Evolutionary conservation across 2,113 vertebrate genomes (phyloP).

Genomic region (Anhinga anhinga): DNA sequence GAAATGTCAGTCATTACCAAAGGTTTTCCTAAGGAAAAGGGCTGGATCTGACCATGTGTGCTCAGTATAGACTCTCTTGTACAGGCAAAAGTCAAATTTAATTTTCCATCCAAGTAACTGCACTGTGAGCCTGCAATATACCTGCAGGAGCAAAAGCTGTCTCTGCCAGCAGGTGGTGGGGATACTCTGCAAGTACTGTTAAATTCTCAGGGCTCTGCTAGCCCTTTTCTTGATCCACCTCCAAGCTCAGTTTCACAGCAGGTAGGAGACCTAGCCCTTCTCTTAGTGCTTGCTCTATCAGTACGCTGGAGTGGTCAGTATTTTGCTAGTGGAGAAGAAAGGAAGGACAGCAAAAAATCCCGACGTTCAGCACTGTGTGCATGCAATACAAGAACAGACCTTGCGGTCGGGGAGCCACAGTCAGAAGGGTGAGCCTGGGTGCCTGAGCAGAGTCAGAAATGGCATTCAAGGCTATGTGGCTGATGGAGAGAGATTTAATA

Average conservation of each 20-base stretch:
- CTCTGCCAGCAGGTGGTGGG: not conserved
- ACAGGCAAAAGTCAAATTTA: not conserved
- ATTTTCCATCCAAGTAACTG: not conserved
- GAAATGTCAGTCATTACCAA: not conserved
- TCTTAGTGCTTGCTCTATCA: not conserved
- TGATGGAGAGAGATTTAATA: not conserved
- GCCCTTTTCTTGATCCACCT: not conserved
- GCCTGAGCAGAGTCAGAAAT: not conserved
- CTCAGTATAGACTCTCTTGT: not conserved
- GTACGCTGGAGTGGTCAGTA: not conserved
- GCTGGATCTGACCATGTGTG: not conserved
- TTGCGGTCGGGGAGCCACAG: not conserved
- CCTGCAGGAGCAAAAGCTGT: not conserved
- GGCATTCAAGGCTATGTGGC: rapidly evolving
- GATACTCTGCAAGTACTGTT: not conserved
- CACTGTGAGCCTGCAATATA: not conserved
- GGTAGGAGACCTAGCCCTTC: not conserved
- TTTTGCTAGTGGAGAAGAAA: not conserved
- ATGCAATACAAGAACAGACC: not conserved
- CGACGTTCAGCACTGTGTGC: rapidly evolving
- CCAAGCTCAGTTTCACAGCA: not conserved
- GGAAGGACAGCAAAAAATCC: not conserved
- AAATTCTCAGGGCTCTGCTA: not conserved
- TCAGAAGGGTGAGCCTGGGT: not conserved
- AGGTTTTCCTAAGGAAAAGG: conserved; percentile 43